phyloP scores from a whole-genome alignment of 2,888 invertebrate species.

The Thereva nobilitata region DNA sequence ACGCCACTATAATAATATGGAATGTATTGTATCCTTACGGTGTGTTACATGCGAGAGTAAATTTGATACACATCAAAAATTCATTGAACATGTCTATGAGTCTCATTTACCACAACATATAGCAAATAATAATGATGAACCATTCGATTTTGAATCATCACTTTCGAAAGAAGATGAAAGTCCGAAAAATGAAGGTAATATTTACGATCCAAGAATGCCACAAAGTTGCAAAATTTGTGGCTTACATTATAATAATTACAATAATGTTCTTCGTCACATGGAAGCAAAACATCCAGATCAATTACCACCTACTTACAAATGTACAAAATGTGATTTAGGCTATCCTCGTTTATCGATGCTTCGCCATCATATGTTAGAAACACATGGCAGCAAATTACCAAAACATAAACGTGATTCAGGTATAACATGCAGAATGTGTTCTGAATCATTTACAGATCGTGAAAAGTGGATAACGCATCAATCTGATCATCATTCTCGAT shows the following conservation, averaged over 20 bases:
- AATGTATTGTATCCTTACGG: constrained; percentile 56
- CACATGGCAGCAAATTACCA: constrained; percentile 52
- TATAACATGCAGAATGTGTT: constrained; percentile 48
- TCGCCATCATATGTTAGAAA: constrained; percentile 56
- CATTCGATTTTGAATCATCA: neutral
- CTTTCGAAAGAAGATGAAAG: neutral
- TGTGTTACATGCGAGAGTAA: constrained; percentile 58
- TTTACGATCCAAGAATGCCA: constrained; percentile 50
- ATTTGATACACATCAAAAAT: constrained; percentile 56
- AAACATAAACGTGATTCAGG: constrained; percentile 53
- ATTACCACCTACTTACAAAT: constrained; percentile 57
- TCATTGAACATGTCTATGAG: constrained; percentile 57
- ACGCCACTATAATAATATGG: constrained; percentile 59
- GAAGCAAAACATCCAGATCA: constrained; percentile 59
- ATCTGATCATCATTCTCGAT: constrained; percentile 36
- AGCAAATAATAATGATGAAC: constrained; percentile 13
- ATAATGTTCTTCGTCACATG: constrained; percentile 58
- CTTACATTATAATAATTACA: constrained; percentile 58
- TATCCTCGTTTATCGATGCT: constrained; percentile 57
- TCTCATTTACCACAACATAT: constrained; percentile 47
- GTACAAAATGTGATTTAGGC: constrained; percentile 55
- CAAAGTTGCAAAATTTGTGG: constrained; percentile 58
- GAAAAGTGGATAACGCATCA: constrained; percentile 44
- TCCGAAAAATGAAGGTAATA: too few relatives aligned
- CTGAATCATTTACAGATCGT: constrained; percentile 38